phyloP scores from a whole-genome alignment of 1,140 invertebrate genomes.

The Drosophila lowei region DNA sequence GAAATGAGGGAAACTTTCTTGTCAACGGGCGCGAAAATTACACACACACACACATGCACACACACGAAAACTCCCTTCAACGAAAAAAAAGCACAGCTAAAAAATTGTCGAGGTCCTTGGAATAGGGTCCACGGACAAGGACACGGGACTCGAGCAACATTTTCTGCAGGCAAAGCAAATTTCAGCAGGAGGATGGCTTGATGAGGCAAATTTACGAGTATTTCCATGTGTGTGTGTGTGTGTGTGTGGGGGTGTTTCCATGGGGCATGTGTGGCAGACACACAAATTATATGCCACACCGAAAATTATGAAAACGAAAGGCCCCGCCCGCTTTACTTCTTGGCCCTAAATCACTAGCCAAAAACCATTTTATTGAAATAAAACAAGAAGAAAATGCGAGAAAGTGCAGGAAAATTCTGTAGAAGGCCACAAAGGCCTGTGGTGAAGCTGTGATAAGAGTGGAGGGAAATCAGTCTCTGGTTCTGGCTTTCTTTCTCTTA shows the following conservation, averaged over 20 bases:
- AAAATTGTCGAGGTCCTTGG: background rate
- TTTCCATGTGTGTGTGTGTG: constrained; percentile 25
- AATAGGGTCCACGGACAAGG: constrained; percentile 8
- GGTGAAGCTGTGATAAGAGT: too few relatives aligned
- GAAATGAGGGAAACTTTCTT: constrained; percentile 32
- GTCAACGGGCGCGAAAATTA: constrained; percentile 56
- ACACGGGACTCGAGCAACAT: constrained; percentile 23
- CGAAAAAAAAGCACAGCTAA: constrained; percentile 3
- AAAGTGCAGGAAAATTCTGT: background rate
- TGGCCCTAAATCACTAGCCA: constrained; percentile 20
- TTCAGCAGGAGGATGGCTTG: constrained; percentile 11
- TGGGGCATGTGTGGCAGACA: constrained; percentile 17
- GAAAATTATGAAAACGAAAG: constrained; percentile 36
- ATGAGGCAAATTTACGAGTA: constrained; percentile 55
- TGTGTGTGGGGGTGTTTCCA: constrained; percentile 1
- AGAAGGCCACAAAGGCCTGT: background rate
- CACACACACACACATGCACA: constrained; percentile 1
- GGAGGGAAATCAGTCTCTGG: too few relatives aligned
- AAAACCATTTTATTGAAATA: constrained; percentile 7
- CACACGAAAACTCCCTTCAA: constrained; percentile 5
- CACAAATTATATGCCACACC: constrained; percentile 50
- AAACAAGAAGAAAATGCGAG: constrained; percentile 7
- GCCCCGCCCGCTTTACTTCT: background rate
- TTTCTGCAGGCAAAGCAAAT: constrained; percentile 58
- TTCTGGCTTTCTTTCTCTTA: too few relatives aligned